These are phyloP conservation scores for Rhingia campestris DNA, from an alignment of 2,888 invertebrate genomes.

Conservation along the genomic window DNA sequence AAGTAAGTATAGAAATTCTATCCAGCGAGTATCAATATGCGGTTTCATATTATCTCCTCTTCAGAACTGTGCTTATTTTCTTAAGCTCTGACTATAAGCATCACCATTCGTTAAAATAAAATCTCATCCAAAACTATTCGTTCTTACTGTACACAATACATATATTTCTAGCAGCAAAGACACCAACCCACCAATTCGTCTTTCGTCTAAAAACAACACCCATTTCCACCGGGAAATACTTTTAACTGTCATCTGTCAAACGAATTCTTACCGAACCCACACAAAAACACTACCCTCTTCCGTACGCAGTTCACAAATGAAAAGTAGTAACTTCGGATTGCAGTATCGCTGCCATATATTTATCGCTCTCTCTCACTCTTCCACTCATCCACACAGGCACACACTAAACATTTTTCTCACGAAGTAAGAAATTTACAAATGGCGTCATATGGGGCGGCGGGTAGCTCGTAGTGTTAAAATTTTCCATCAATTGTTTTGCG, in stretches of 20 bases:
- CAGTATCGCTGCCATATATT: conserved; percentile 23
- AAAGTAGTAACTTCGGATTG: conserved; percentile 23
- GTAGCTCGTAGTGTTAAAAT: conserved; percentile 61
- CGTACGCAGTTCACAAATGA: conserved; percentile 15
- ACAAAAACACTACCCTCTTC: conserved; percentile 10
- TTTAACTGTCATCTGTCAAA: conserved; percentile 52
- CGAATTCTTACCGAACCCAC: not conserved
- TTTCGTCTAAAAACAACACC: conserved; percentile 21
- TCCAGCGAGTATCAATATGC: too few species aligned
- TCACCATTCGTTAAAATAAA: not conserved
- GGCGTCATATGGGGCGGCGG: conserved; percentile 74
- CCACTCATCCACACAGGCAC: too few species aligned
- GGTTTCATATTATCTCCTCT: too few species aligned
- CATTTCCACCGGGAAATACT: conserved; percentile 35
- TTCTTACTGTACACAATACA: not conserved
- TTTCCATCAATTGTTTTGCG: conserved; percentile 62
- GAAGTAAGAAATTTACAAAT: conserved; percentile 72
- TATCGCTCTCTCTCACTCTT: conserved; percentile 29
- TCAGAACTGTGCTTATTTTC: too few species aligned
- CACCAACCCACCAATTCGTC: not conserved
- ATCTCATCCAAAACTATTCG: not conserved
- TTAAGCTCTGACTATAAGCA: too few species aligned
- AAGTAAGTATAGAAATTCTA: too few species aligned
- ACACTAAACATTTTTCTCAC: conserved; percentile 43
- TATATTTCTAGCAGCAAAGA: conserved; percentile 7